These are phyloP conservation scores for Entomobrya proxima DNA, from an alignment of 2,888 invertebrate species.

Conservation along the genomic window DNA sequence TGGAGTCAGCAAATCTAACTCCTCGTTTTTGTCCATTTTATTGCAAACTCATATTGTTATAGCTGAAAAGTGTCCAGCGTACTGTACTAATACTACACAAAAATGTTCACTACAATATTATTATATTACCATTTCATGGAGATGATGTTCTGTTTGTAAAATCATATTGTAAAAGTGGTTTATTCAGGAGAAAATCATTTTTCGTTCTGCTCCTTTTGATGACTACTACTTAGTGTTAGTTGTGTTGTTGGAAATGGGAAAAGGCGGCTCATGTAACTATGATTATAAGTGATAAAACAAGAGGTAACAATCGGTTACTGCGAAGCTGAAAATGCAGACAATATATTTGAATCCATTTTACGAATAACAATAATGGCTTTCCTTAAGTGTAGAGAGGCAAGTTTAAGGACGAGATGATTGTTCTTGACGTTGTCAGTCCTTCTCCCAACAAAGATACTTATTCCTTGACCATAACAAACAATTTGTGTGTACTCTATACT, in stretches of 20 bases:
- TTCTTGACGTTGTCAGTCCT: conserved; percentile 51
- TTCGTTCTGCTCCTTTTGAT: conserved; percentile 20
- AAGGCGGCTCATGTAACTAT: conserved; percentile 62
- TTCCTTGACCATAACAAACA: conserved; percentile 23
- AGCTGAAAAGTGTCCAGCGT: conserved; percentile 33
- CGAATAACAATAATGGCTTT: conserved; percentile 36
- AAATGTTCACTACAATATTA: no score
- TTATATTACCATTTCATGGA: no score
- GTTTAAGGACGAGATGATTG: conserved; percentile 49
- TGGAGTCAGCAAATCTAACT: conserved; percentile 17
- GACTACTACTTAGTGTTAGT: conserved; percentile 43
- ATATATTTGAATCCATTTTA: conserved; percentile 13
- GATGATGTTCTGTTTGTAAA: not conserved
- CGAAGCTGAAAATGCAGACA: conserved; percentile 26
- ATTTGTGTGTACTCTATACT: not conserved
- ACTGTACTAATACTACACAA: no score
- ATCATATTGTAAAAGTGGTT: not conserved
- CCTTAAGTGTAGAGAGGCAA: conserved; percentile 3
- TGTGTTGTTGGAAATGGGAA: conserved; percentile 54
- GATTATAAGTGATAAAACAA: conserved; percentile 65
- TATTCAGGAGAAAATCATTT: conserved; percentile 23
- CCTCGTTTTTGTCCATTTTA: conserved; percentile 47
- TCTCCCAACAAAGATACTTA: conserved; percentile 19
- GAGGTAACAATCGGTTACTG: conserved; percentile 61
- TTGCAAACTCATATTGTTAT: conserved; percentile 58